Evolutionary conservation across 2,797 vertebrate species (phyloP), one percentile per base, ranked within the genome.

Genomic region (Eremophila alpestris): DNA sequence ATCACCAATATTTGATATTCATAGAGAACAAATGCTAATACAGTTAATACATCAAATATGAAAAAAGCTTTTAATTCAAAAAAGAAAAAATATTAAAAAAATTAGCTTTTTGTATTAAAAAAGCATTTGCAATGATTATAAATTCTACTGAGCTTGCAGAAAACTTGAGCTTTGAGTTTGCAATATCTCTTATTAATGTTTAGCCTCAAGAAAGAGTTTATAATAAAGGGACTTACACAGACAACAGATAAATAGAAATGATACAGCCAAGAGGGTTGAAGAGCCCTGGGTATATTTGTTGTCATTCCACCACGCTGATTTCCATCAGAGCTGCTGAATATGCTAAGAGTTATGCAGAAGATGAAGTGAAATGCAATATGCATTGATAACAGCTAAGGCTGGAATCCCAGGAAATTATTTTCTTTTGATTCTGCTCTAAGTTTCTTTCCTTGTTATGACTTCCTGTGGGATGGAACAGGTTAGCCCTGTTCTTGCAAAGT

Each of bases 171-270:
- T 97, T 93, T 94, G 94, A 85, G 73, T 86, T 96, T 91, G 36
- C 93, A 93, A 51, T 93, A 85, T 93, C 90, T 92, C 90, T 95
- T 93, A 92, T 96, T 96, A 95, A 94, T 90, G 90, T 89, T 93
- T 95, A 95, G 94, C 95, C 95, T 94, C 85, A 71, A 94, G 95
- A 96, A 96, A 85, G 90, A 84, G 93, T 92, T 96, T 95, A 87
- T 96, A 70, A 89, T 90, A 95, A 96, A 91, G 69, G 81, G 49
- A 89, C 81, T 90, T 93, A 68, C 3, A 1, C 86, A 94, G 93
- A 93, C 62, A 96, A 93, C 81, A 95, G 95, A 97, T 95, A 96
- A 95, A 95, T 89, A 95, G 88, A 86, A 96, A 83, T 78, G 75
- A 96, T 95, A 94, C 58, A 81, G 91, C 95, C 93, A 85, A 89